Evolutionary conservation across 1,140 invertebrate species (phyloP), one percentile per base, ranked within the genome.

Genomic region (Helicorthomorpha holstii): DNA sequence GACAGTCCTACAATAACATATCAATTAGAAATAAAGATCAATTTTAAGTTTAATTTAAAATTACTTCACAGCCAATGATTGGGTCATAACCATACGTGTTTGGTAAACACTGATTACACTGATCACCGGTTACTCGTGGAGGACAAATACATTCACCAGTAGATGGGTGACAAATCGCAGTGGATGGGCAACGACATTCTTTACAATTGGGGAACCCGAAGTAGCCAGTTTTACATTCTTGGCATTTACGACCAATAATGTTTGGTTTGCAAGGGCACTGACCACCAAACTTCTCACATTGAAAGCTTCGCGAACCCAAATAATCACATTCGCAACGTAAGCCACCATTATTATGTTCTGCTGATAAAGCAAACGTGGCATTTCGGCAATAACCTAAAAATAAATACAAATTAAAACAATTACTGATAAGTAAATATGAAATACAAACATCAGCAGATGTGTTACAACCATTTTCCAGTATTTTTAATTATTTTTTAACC

Each of bases 201-300:
- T 78, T 79, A 66, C 95, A 98, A 58, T 94, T 79, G 0, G 96
- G 96, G 63, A 96, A 99, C 1, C 91, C 90, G 61, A 81, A 96
- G 66, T 80, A 97, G 1, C 92, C 93, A 10, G 89, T 89, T 54
- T 79, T 78, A 65, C 95, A 98, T 16, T 79, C 75, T 38, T 83
- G 82, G 66, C 95, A 99, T 23, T 78, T 78, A 45, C 93, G 73
- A 38, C 92, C 95, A 57, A 98, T 96, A 0, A 98, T 82, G 65
- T 98, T 90, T 0, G 81, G 75, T 60, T 83, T 85, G 64, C 96
- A 99, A 0, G 79, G 76, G 65, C 96, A 99, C 63, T 98, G 92
- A 0, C 96, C 96, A 0, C 95, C 95, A 64, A 94, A 95, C 29
- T 79, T 75, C 46, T 87, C 79, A 60, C 88, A 92, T 54, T 87